Percentiles rank a stretch among this genome's conserved stretches.
Evolutionary conservation across 2,797 vertebrate genomes (phyloP).

Genomic region (Melanotaenia pygmaea): DNA sequence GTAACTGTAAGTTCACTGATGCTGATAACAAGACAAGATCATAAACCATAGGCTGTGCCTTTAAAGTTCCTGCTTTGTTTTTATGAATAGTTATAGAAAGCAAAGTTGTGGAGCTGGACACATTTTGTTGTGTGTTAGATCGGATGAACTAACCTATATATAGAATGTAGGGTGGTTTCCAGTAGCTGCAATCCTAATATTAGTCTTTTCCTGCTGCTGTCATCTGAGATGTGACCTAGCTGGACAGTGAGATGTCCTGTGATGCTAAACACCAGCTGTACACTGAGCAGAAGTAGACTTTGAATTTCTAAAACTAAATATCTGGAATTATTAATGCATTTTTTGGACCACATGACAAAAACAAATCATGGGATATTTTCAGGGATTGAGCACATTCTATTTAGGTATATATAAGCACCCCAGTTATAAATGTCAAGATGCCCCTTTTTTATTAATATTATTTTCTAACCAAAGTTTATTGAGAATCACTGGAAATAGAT

Average conservation of each 20-base stretch:
- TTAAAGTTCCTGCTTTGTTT: not conserved
- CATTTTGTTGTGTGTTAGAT: not conserved
- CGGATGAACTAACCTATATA: not conserved
- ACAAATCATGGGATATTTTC: not conserved
- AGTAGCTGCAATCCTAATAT: slow-evolving; percentile 21
- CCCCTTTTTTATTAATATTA: too few species aligned
- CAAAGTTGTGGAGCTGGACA: too few species aligned
- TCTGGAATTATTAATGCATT: not conserved
- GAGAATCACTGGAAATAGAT: too few species aligned
- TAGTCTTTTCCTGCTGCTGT: slow-evolving; percentile 13
- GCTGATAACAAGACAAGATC: not conserved
- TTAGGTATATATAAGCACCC: not conserved
- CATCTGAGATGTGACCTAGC: slow-evolving; percentile 52
- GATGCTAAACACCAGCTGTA: not conserved
- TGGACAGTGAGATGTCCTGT: slow-evolving; percentile 21
- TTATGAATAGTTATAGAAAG: too few species aligned
- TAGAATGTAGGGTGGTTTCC: not conserved
- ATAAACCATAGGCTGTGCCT: not conserved
- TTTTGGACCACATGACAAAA: not conserved
- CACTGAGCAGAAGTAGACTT: not conserved
- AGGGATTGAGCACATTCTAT: not conserved
- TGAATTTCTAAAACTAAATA: not conserved
- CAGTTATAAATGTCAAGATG: not conserved
- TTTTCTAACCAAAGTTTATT: too few species aligned
- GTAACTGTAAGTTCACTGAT: slow-evolving; percentile 7